A percentile compares a stretch with the other conserved stretches of the same genome.
Evolutionary conservation across 2,888 invertebrate genomes (phyloP).

Genomic region (Hirtodrosophila duncani): DNA sequence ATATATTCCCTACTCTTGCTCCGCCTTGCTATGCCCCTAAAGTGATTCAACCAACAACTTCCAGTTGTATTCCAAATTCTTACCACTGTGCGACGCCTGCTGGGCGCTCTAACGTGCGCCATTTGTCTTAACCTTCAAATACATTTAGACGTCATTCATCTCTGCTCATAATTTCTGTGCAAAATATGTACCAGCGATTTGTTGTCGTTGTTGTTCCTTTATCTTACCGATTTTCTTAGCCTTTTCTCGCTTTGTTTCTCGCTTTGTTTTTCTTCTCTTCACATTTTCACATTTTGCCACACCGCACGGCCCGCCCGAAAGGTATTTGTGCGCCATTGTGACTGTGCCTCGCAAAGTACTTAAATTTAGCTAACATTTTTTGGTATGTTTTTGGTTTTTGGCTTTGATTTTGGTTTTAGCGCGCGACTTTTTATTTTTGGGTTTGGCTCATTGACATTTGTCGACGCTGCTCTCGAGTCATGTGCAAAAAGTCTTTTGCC

Average conservation of each 20-base stretch:
- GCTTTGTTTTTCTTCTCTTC: constrained; percentile 23
- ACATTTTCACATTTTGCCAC: too few species aligned
- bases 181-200: constrained; percentile 46
- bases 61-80: neutral
- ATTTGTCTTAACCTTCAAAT: constrained; percentile 71
- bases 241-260: constrained; percentile 2
- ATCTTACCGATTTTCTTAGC: too few species aligned
- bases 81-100: neutral
- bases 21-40: too few species aligned
- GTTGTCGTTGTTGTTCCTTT: too few species aligned
- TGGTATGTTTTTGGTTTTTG: constrained; percentile 17
- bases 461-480: constrained; percentile 12
- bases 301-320: too few species aligned
- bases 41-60: too few species aligned
- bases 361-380: constrained; percentile 38
- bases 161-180: constrained; percentile 61
- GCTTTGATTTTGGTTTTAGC: constrained; percentile 33
- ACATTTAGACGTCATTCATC: constrained; percentile 72
- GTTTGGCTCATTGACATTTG: constrained; percentile 52
- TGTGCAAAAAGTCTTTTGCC: neutral
- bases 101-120: constrained; percentile 47
- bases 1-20: too few species aligned
- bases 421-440: constrained; percentile 33
- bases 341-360: constrained; percentile 16
- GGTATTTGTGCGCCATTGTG: constrained; percentile 25